Evolutionary conservation across 2,888 invertebrate species (phyloP).

Genomic region (Invenusta paracnida): DNA sequence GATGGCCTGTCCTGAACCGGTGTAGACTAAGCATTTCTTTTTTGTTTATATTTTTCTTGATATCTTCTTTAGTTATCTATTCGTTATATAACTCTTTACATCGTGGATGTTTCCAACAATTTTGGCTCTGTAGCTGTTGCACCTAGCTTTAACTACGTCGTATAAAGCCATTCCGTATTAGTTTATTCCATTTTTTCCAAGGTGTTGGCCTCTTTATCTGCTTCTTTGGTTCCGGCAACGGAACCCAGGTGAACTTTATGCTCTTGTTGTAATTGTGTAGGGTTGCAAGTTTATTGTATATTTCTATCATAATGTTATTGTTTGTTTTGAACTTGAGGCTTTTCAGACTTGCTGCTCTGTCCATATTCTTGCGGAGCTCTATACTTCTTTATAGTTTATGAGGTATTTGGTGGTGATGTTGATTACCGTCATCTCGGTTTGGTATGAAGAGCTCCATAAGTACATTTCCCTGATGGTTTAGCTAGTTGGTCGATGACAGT

Average conservation of each 20-base stretch:
- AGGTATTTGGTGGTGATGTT: not conserved
- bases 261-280: not conserved
- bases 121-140: not conserved
- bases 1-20: not conserved
- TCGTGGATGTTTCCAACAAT: not conserved
- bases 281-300: not conserved
- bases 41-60: not conserved
- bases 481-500: not conserved
- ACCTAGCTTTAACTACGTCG: not conserved
- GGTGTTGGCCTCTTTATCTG: not conserved
- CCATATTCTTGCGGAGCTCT: not conserved
- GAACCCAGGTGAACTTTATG: not conserved
- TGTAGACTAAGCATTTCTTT: not conserved
- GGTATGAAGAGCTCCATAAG: not conserved
- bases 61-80: not conserved
- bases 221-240: not conserved
- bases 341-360: not conserved
- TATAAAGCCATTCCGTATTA: not conserved
- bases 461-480: not conserved
- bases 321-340: not conserved
- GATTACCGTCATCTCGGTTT: not conserved
- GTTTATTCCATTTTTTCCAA: not conserved
- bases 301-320: not conserved
- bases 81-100: not conserved
- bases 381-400: not conserved